Percentiles rank a stretch among this genome's conserved stretches.
These are phyloP conservation scores for Marcusenius ussheri DNA, from an alignment of 2,113 vertebrate species.

Conservation along the genomic window DNA sequence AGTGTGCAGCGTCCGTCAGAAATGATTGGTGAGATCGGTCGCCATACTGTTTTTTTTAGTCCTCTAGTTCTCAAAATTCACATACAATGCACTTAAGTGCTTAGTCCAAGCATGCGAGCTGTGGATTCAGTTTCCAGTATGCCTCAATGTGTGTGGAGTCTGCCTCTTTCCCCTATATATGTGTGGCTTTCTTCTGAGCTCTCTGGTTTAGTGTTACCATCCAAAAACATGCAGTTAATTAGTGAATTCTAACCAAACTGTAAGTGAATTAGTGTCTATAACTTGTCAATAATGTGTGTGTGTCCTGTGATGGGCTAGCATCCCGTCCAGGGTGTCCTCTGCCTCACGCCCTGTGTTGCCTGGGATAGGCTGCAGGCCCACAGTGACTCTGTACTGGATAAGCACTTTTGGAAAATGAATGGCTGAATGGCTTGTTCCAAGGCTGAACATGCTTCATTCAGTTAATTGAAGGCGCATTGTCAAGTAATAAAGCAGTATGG, in stretches of 20 bases:
- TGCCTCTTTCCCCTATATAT: background rate
- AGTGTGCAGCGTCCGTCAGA: background rate
- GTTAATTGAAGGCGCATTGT: constrained; percentile 1
- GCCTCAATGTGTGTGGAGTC: background rate
- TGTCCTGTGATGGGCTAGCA: background rate
- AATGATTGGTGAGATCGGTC: background rate
- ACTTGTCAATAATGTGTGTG: background rate
- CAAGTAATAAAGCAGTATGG: background rate
- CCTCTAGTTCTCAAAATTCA: background rate
- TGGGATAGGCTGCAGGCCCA: background rate
- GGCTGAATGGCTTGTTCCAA: background rate
- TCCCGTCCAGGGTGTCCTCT: background rate
- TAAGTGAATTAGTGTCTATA: background rate
- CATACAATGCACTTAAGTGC: background rate
- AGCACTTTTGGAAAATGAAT: background rate
- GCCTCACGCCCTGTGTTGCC: background rate
- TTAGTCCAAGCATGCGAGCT: background rate
- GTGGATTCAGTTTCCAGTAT: background rate
- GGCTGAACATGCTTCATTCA: background rate
- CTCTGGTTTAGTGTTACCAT: background rate
- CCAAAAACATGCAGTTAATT: background rate
- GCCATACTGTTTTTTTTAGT: background rate
- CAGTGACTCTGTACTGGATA: background rate
- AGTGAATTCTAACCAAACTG: too few relatives aligned
- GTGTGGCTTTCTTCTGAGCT: background rate